Percentiles rank a stretch among this genome's conserved stretches.
These are phyloP conservation scores for Habropoda laboriosa DNA, from an alignment of 1,140 invertebrate species.

Conservation along the genomic window DNA sequence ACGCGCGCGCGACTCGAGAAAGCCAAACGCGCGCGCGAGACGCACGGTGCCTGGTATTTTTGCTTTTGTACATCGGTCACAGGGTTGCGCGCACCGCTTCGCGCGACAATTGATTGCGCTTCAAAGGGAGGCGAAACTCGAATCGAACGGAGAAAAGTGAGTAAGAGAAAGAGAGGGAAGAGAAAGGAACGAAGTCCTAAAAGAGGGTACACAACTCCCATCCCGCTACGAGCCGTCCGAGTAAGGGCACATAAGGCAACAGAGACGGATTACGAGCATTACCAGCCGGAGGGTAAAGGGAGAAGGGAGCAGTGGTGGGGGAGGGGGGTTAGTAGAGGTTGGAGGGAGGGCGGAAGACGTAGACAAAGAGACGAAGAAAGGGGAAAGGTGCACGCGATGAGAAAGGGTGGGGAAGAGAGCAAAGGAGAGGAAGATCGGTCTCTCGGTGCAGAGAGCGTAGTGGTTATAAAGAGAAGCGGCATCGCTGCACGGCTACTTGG, in stretches of 20 bases:
- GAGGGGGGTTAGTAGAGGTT: slow-evolving; percentile 40
- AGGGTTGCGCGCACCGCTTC: slow-evolving; percentile 46
- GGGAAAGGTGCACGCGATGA: slow-evolving; percentile 43
- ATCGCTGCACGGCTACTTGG: slow-evolving; percentile 83
- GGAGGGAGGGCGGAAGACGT: slow-evolving; percentile 45
- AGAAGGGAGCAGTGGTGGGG: slow-evolving; percentile 24
- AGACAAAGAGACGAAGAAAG: slow-evolving; percentile 52
- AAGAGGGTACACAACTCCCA: slow-evolving; percentile 52
- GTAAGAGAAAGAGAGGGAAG: background rate
- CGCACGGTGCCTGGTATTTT: slow-evolving; percentile 48
- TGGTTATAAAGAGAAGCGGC: slow-evolving; percentile 78
- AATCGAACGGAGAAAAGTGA: background rate
- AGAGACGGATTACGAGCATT: slow-evolving; percentile 41
- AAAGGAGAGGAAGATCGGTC: slow-evolving; percentile 46
- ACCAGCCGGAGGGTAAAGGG: background rate
- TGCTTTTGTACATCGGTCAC: slow-evolving; percentile 34
- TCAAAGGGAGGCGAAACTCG: slow-evolving; percentile 44
- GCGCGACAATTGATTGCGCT: slow-evolving; percentile 43
- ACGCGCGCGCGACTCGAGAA: slow-evolving; percentile 47
- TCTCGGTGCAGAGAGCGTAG: slow-evolving; percentile 49
- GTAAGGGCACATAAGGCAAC: slow-evolving; percentile 27
- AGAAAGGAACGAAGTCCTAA: slow-evolving; percentile 23
- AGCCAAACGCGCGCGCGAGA: slow-evolving; percentile 37
- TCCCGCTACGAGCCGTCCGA: slow-evolving; percentile 1
- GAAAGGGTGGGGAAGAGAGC: slow-evolving; percentile 45